Conservation (phyloP, 1,140 invertebrate genomes). For the Mizuhopecten yessoensis region DNA sequence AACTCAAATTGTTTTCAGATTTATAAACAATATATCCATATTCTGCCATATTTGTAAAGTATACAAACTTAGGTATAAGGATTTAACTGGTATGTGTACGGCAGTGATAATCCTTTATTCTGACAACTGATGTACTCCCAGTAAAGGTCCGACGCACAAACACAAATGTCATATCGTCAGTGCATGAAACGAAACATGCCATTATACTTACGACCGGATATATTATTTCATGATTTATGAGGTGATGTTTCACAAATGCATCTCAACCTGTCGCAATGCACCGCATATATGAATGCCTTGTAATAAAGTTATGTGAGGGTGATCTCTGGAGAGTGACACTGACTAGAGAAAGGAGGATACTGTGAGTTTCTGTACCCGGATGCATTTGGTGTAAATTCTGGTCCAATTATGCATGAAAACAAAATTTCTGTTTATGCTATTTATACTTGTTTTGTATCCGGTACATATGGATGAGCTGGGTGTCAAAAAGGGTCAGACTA, state of each 20-base stretch:
- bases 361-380: no score
- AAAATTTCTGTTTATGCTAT: no score
- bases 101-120: neutral
- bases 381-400: no score
- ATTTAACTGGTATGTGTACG: neutral
- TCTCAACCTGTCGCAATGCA: neutral
- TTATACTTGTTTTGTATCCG: no score
- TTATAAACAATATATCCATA: neutral
- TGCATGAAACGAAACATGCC: neutral
- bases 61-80: neutral
- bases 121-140: neutral
- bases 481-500: no score
- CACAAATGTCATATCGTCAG: neutral
- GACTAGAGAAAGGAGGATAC: no score
- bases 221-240: neutral
- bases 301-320: neutral
- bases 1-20: no score
- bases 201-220: neutral
- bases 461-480: no score
- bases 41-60: constrained; percentile 26
- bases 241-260: neutral
- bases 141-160: neutral
- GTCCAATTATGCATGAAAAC: no score
- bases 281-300: neutral
- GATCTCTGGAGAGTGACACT: no score